Evolutionary conservation across 2,797 vertebrate species (phyloP), one percentile per base, ranked within the genome.

Genomic region (Tolypeutes matacus): DNA sequence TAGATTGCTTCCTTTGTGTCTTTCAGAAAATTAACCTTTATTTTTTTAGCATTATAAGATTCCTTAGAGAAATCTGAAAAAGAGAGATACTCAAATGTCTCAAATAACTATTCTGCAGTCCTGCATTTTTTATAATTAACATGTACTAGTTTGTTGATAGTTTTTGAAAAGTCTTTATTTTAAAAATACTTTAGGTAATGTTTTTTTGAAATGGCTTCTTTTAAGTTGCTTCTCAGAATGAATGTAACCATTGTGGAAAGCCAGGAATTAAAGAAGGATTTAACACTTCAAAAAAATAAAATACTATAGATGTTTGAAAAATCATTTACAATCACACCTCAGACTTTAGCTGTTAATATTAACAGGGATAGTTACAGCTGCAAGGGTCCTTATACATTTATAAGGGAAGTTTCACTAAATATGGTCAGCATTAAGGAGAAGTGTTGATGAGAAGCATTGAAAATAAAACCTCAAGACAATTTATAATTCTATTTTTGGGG

Each of bases 231-330:
- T 82, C 25, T 67, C 67, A 25, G 58, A 72, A 86, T 87, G 70
- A 82, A 60, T 89, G 29, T 42, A 85, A 25, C 18, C 42, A n/a
- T 51, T 95, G 62, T 31, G 4, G 69, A 88, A 89, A 90, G 46
- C 4, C 73, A 96, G 21, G 10, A 83, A 29, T 89, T 85, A 78
- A 94, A 94, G 46, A 62, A 88, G 31, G 15, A 75, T 86, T 91
- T 96, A 51, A 90, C 77, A 91, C 6, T 87, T 96, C 29, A 93
- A 95, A 93, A 77, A 91, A 84, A 86, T 67, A 76, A 94, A 94
- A 65, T 70, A 60, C 15, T 94, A 86, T 89, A 86, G 78, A 77
- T 69, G 86, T 46, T 14, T 95, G 82, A 91, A 67, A 95, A 96
- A 42, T 86, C 49, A 93, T 84, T 86, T 84, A n/a, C 4, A 70